Base-by-base conservation (phyloP, 2,888 invertebrate genomes). In the Aphrophora alni region DNA sequence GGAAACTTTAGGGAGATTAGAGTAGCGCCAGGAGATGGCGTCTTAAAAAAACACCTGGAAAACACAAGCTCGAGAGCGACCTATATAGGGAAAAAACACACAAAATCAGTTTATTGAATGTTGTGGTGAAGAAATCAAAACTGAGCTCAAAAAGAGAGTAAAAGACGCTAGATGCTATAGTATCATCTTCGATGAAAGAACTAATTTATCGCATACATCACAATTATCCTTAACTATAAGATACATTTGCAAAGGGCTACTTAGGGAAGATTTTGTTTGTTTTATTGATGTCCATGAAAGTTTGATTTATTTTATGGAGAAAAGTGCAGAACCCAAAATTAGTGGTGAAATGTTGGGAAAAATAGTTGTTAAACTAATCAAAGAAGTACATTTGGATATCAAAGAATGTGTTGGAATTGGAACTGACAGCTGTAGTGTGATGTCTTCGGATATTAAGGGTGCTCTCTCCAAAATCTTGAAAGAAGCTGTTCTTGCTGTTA, bases 1-100 rank as follows among this genome's bases (percentile, higher is more conserved):
- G 77, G 68, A 68, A 77, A 77, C 68, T 77, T 77, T 28, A 77
- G 77, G 21, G 68, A 77, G 77, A 33, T 77, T 25, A 77, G 27
- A 24, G 26, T 77, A 12, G 51, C 17, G 2, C 44, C 78, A 25
- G 79, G 79, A 59, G 75, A 79, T 27, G 3, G 21, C 21, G 27
- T 10, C 0, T 21, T 79, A 12, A 38, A 72, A 4, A 44, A 44
- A n/a, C 78, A 71, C 27, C n/a, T 78, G 12, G 3, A 78, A 44
- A 71, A 8, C 27, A 4, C 72, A 26, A 8, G 12, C 4, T 71
- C 24, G 21, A 78, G 38, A 71, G 78, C 78, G 0, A 78, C 72
- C 10, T 78, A 44, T 33, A 78, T 78, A 0, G 27, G n/a, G 78
- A 10, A 77, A 78, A 78, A 78, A 33, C 1, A 72, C 72, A 3